These are phyloP conservation scores for Drosophila pseudotakahashii DNA, from an alignment of 2,888 invertebrate genomes.

Conservation along the genomic window DNA sequence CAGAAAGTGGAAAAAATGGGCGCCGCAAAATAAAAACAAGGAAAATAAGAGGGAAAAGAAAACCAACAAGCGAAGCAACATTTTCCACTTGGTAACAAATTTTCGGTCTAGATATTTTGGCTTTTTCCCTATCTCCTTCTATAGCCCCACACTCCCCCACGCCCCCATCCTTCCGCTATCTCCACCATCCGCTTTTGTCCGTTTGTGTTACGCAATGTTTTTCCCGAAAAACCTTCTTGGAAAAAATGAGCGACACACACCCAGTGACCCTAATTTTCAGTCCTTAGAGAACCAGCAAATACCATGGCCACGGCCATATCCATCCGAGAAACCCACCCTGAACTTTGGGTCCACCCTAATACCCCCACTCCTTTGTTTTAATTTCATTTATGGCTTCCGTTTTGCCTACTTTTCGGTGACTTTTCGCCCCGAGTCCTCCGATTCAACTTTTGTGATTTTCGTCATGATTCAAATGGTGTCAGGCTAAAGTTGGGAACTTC, in stretches of 20 bases:
- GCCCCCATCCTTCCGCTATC: constrained; percentile 18
- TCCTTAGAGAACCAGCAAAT: constrained; percentile 73
- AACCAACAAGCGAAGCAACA: constrained; percentile 46
- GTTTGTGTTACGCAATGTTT: constrained; percentile 66
- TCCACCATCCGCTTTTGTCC: constrained; percentile 7
- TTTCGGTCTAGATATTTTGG: constrained; percentile 59
- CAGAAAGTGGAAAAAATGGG: constrained; percentile 59
- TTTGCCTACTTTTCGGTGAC: constrained; percentile 65
- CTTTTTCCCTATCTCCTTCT: constrained; percentile 42
- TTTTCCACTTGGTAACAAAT: constrained; percentile 67
- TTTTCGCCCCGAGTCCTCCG: constrained; percentile 51
- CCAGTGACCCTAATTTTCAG: constrained; percentile 83
- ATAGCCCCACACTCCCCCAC: constrained; percentile 16
- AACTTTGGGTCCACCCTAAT: constrained; percentile 20
- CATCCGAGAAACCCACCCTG: constrained; percentile 26
- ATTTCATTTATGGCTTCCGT: constrained; percentile 80
- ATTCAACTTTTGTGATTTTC: constrained; percentile 30
- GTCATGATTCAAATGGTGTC: constrained; percentile 52
- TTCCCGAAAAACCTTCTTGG: constrained; percentile 54
- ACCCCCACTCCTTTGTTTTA: constrained; percentile 64
- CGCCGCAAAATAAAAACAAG: constrained; percentile 63
- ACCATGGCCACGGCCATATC: constrained; percentile 47
- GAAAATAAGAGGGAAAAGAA: constrained; percentile 48
- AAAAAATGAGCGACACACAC: constrained; percentile 68
- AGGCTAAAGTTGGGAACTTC: constrained; percentile 57